Conservation (phyloP, 1,140 invertebrate species). For the Drosophila rufa region DNA sequence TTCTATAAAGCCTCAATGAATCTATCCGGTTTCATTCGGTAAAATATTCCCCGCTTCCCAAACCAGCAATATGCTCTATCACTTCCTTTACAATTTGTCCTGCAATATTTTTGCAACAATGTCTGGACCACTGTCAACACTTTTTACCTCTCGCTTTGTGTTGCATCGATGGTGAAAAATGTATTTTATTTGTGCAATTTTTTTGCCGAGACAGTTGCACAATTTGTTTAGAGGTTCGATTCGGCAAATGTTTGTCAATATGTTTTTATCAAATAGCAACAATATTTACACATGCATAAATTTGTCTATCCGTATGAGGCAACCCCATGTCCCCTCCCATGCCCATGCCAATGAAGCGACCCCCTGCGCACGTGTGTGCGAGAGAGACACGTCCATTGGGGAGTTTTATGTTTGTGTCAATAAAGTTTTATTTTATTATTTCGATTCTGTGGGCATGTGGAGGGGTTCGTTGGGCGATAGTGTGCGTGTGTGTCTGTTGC, state of each 20-base stretch:
- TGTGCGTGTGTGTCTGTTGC: constrained; percentile 36
- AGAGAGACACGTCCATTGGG: constrained; percentile 57
- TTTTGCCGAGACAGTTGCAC: constrained; percentile 32
- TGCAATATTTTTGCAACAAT: constrained; percentile 16
- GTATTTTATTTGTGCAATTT: constrained; percentile 38
- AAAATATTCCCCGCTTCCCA: neutral
- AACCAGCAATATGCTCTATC: constrained; percentile 1
- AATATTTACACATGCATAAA: constrained; percentile 82
- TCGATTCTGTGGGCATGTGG: constrained; percentile 18
- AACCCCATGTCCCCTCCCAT: neutral
- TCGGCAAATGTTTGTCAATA: constrained; percentile 79
- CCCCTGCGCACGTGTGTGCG: constrained; percentile 3
- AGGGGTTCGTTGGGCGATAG: neutral
- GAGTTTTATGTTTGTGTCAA: constrained; percentile 80
- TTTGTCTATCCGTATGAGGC: constrained; percentile 48
- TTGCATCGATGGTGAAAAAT: constrained; percentile 16
- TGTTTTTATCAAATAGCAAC: constrained; percentile 79
- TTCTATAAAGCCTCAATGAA: constrained; percentile 4
- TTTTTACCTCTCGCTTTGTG: constrained; percentile 35
- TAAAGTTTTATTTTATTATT: constrained; percentile 83
- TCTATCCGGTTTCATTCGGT: neutral
- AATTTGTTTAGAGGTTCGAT: constrained; percentile 75
- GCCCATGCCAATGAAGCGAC: constrained; percentile 4
- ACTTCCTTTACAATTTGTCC: constrained; percentile 21
- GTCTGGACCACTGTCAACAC: constrained; percentile 40